Evolutionary conservation across 2,113 vertebrate genomes (phyloP), one percentile per base, ranked within the genome.

Genomic region (Eudyptes chrysolophus): DNA sequence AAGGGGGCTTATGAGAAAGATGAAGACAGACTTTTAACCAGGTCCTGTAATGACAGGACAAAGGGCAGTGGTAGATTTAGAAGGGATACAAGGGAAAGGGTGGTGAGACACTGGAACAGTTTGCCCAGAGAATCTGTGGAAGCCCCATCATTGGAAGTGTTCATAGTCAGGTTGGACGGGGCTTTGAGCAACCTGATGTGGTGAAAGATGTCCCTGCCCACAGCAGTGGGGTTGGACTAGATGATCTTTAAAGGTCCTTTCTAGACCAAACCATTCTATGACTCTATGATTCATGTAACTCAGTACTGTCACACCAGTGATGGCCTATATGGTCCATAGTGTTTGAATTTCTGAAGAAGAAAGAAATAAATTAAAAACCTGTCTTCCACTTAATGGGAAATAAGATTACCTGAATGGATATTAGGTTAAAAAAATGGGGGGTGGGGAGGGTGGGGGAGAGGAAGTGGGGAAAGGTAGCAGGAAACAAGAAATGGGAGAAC

Each of bases 1-100:
- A 76, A 38, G 7, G 2, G 1, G 1, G 1, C 2, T 55, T 30
- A 5, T 3, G 34, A 34, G 13, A 65, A 78, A 86, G 14, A 65
- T 0, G 8, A 57, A 72, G 30, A 12, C 20, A 29, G 13, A 36
- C 10, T 40, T 54, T 76, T 76, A 42, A 24, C 5, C 19, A 58
- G 27, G 7, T 8, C 9, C 17, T 54, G 3, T 5, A 27, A 27
- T 22, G 14, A 19, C 15, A 64, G 9, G 25, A 84, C 7, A 68
- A 76, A 84, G 3, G 3, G 5, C 17, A 44, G 24, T 2, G 1
- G 11, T 21, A 64, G 10, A 60, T 72, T 77, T 60, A 64, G 27
- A 46, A 3, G 7, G 10, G 13, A 16, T 57, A 29, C 24, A 19
- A 46, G 21, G 36, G 79, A 71, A 17, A 62, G 1, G 14, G 3